phyloP scores from a whole-genome alignment of 2,888 invertebrate species.

The Clostera curtula region DNA sequence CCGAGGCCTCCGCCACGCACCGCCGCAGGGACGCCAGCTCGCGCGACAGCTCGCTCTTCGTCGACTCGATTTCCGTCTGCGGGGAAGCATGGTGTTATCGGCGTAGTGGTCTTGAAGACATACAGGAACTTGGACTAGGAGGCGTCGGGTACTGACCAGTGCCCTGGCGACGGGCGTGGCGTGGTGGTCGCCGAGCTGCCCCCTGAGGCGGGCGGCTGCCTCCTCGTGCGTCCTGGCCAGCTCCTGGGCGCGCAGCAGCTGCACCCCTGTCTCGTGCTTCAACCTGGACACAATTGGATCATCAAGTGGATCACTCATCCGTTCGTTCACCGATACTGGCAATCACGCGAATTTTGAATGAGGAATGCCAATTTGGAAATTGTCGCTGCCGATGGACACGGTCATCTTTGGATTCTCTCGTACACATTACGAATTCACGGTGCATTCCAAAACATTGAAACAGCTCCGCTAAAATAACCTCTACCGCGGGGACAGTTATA shows the following conservation, averaged over 20 bases:
- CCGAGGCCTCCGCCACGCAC: slow-evolving; percentile 35
- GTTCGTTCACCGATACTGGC: too few species aligned
- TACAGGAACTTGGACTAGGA: too few species aligned
- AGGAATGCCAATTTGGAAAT: too few species aligned
- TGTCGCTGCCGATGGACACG: too few species aligned
- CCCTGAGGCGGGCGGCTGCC: slow-evolving; percentile 66
- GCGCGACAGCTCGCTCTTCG: slow-evolving; percentile 50
- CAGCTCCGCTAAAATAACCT: too few species aligned
- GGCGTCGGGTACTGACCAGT: slow-evolving; percentile 27
- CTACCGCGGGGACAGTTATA: too few species aligned
- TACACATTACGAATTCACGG: too few species aligned
- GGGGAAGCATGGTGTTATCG: slow-evolving; percentile 1
- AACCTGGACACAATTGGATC: slow-evolving; percentile 42
- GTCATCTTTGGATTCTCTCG: too few species aligned
- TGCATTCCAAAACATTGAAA: too few species aligned
- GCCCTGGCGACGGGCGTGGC: slow-evolving; percentile 32
- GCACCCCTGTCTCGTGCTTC: slow-evolving; percentile 53
- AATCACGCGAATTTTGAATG: too few species aligned
- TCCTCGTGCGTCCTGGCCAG: slow-evolving; percentile 40
- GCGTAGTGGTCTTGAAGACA: too few species aligned
- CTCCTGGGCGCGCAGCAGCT: slow-evolving; percentile 50
- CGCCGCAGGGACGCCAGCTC: slow-evolving; percentile 54
- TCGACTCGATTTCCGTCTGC: slow-evolving; percentile 64
- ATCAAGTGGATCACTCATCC: too few species aligned
- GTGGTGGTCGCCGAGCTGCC: slow-evolving; percentile 39